phyloP scores from a whole-genome alignment of 2,113 vertebrate genomes.

The Globicephala melas region DNA sequence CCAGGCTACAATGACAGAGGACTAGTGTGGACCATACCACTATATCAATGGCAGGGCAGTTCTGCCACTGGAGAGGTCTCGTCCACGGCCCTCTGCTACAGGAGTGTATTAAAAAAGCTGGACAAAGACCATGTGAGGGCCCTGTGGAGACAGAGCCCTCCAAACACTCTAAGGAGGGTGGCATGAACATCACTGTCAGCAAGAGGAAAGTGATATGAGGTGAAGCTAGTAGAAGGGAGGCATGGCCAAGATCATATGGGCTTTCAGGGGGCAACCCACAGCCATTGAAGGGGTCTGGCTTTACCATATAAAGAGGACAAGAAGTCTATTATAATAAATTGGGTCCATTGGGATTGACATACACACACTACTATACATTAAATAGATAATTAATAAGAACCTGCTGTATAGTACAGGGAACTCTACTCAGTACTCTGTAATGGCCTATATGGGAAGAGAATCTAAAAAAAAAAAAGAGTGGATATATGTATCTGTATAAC shows the following conservation, averaged over 20 bases:
- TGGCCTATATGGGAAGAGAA: no score
- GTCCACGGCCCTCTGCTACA: not conserved
- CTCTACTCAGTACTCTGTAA: no score
- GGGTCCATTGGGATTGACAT: not conserved
- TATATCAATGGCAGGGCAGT: not conserved
- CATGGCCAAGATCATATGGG: rapidly evolving
- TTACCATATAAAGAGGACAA: not conserved
- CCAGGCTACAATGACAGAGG: not conserved
- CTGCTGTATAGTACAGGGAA: no score
- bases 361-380: no score
- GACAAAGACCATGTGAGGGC: not conserved
- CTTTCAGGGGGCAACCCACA: not conserved
- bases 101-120: not conserved
- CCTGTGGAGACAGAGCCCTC: not conserved
- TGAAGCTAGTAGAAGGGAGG: not conserved
- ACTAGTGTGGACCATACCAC: not conserved
- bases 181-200: not conserved
- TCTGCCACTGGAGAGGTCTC: rapidly evolving
- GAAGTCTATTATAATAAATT: not conserved
- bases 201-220: not conserved
- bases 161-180: not conserved
- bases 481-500: no score
- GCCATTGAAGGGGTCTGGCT: not conserved
- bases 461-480: no score
- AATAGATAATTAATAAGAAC: no score